Evolutionary conservation across 2,888 invertebrate species (phyloP).

Genomic region (Acronicta psi): DNA sequence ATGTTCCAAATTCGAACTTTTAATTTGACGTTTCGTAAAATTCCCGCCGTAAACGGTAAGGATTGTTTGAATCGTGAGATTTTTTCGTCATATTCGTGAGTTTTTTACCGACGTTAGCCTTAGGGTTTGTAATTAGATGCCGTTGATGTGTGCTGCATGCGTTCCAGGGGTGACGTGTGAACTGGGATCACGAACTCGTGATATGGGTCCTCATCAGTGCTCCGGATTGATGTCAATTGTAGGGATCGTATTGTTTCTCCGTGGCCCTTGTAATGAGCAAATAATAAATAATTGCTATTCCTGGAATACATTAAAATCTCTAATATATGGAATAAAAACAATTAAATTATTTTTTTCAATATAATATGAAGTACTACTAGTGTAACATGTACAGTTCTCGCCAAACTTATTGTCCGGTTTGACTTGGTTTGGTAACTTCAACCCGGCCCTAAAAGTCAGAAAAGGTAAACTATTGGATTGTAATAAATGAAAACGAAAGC

Average conservation of each 20-base stretch:
- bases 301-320: too few species aligned
- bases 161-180: constrained; percentile 57
- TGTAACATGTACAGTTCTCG: too few species aligned
- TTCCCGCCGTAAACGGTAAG: constrained; percentile 55
- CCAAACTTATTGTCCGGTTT: too few species aligned
- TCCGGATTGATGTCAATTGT: constrained; percentile 55
- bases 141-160: constrained; percentile 54
- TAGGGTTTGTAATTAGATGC: constrained; percentile 54
- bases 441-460: too few species aligned
- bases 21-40: constrained; percentile 62
- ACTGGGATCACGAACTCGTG: constrained; percentile 53
- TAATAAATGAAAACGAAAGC: too few species aligned
- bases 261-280: constrained; percentile 26
- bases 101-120: constrained; percentile 51
- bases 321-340: too few species aligned
- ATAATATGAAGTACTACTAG: too few species aligned
- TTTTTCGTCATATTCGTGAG: constrained; percentile 59
- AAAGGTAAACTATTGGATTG: too few species aligned
- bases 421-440: too few species aligned
- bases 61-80: constrained; percentile 59
- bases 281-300: too few species aligned
- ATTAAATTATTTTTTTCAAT: too few species aligned
- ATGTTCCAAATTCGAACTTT: constrained; percentile 49
- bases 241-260: constrained; percentile 43
- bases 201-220: constrained; percentile 40